phyloP scores from a whole-genome alignment of 2,113 vertebrate genomes.

The Noturus placidus region DNA sequence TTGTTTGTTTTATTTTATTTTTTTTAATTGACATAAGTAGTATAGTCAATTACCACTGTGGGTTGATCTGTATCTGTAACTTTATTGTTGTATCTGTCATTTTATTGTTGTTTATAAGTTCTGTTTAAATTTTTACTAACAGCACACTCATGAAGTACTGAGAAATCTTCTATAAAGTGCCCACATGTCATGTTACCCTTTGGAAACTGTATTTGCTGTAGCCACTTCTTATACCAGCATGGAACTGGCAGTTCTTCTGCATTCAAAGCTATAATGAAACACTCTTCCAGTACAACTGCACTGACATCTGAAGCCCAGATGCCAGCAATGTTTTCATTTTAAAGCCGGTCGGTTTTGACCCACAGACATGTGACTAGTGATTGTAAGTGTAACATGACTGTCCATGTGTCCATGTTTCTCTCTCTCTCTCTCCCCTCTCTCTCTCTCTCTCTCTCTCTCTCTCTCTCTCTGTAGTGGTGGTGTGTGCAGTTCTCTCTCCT shows the following conservation, averaged over 20 bases:
- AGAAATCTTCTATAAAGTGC: not conserved
- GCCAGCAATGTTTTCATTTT: not conserved
- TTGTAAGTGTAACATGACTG: not conserved
- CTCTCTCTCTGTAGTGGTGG: slow-evolving; percentile 75
- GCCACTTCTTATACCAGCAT: too few species aligned
- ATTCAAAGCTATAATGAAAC: not conserved
- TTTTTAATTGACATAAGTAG: not conserved
- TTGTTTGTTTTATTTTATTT: not conserved
- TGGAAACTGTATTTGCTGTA: not conserved
- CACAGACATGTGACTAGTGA: not conserved
- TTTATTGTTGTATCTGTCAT: not conserved
- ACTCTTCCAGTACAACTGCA: not conserved
- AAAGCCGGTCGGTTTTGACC: not conserved
- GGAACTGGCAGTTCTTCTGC: not conserved
- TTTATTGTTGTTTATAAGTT: not conserved
- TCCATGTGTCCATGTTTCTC: too few species aligned
- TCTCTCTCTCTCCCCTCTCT: too few species aligned
- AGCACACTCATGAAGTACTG: not conserved
- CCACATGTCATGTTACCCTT: not conserved
- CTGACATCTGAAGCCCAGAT: not conserved
- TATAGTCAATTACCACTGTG: not conserved
- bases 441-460: too few species aligned
- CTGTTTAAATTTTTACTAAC: not conserved
- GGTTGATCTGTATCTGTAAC: not conserved
- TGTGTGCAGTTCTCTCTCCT: slow-evolving; percentile 81